A percentile compares a stretch with the other conserved stretches of the same genome.
These are phyloP conservation scores for Connochaetes taurinus DNA, from an alignment of 2,113 vertebrate genomes.

Conservation along the genomic window DNA sequence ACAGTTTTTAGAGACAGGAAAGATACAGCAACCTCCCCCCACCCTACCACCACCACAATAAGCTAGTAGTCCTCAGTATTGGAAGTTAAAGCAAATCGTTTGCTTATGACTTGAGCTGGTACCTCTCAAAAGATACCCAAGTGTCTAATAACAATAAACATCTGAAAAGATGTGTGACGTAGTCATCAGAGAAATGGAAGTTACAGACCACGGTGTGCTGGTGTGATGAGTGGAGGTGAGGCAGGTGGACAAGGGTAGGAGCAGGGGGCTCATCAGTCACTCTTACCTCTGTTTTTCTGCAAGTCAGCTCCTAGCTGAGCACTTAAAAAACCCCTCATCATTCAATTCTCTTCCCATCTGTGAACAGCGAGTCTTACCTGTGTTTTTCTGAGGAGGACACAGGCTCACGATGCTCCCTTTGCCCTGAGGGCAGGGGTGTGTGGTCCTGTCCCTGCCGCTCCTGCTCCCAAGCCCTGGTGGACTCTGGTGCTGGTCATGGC, in stretches of 20 bases:
- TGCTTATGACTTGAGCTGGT: neutral
- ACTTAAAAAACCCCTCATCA: neutral
- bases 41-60: neutral
- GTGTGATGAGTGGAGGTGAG: neutral
- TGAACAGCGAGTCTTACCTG: fast-evolving
- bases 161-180: neutral
- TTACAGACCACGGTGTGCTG: fast-evolving
- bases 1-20: neutral
- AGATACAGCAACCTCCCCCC: fast-evolving
- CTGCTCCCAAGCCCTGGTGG: neutral
- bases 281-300: neutral
- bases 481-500: fast-evolving
- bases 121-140: neutral
- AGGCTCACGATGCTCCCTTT: neutral
- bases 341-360: neutral
- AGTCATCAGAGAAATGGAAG: neutral
- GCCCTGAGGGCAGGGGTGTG: neutral
- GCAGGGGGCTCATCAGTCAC: neutral
- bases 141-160: neutral
- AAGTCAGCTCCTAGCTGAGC: neutral
- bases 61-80: fast-evolving
- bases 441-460: neutral
- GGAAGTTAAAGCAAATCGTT: too few species aligned
- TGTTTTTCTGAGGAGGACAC: neutral
- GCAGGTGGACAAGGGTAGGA: neutral